Percentiles rank a stretch among this genome's conserved stretches.
Evolutionary conservation across 2,888 invertebrate genomes (phyloP).

Genomic region (Chymomyza amoena): DNA sequence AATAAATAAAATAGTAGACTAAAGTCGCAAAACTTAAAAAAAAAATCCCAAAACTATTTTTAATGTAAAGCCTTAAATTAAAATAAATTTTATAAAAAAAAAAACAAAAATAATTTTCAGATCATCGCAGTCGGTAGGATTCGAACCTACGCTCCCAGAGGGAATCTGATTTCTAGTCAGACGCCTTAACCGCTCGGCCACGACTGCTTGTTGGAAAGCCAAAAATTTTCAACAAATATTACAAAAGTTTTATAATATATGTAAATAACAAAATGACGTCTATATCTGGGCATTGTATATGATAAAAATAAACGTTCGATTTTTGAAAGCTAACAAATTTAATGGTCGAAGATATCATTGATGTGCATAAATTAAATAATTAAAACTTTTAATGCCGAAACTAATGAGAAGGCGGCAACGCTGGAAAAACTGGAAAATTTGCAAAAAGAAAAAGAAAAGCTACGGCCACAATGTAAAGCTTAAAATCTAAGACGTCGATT

Average conservation of each 20-base stretch:
- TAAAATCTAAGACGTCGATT: constrained; percentile 56
- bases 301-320: neutral
- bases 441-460: neutral
- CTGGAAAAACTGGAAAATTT: constrained; percentile 1
- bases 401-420: neutral
- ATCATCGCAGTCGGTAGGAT: constrained; percentile 87
- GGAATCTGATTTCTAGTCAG: constrained; percentile 82
- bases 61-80: neutral
- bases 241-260: neutral
- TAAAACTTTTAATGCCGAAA: neutral
- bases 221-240: neutral
- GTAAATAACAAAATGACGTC: neutral
- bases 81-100: neutral
- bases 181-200: constrained; percentile 80
- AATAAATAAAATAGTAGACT: too few relatives aligned
- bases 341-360: neutral
- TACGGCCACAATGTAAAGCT: constrained; percentile 13
- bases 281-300: neutral
- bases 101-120: neutral
- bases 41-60: too few relatives aligned
- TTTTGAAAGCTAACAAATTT: neutral
- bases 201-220: constrained; percentile 68
- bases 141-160: constrained; percentile 93
- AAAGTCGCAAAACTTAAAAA: too few relatives aligned
- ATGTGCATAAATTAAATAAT: neutral